Percentiles rank a stretch among this genome's conserved stretches.
Evolutionary conservation across 1,140 invertebrate species (phyloP).

Genomic region (Psix sp.): DNA sequence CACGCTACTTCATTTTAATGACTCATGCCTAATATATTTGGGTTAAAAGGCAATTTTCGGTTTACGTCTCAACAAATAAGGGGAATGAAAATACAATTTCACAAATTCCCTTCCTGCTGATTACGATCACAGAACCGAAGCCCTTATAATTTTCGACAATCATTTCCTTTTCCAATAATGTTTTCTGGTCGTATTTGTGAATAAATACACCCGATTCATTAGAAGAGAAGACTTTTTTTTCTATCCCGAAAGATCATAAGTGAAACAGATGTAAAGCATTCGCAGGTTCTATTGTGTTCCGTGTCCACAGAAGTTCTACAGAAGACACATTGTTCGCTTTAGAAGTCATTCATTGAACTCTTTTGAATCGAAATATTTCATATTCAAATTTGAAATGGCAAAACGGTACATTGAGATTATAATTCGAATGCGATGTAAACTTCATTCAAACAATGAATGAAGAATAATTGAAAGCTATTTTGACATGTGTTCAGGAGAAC

Average conservation of each 20-base stretch:
- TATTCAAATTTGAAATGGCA: too few relatives aligned
- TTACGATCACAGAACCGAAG: slow-evolving; percentile 30
- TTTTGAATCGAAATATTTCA: too few relatives aligned
- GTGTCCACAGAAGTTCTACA: slow-evolving; percentile 21
- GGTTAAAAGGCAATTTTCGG: slow-evolving; percentile 22
- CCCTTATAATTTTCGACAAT: not conserved
- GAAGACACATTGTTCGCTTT: slow-evolving; percentile 13
- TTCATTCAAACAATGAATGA: too few relatives aligned
- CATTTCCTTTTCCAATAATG: not conserved
- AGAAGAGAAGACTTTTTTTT: slow-evolving; percentile 22
- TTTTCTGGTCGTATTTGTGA: not conserved
- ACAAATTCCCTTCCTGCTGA: slow-evolving; percentile 39
- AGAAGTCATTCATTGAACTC: too few relatives aligned
- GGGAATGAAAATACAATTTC: slow-evolving; percentile 57
- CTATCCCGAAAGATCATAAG: slow-evolving; percentile 16
- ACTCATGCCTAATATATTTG: slow-evolving; percentile 45
- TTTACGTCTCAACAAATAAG: slow-evolving; percentile 20
- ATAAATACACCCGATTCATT: too few relatives aligned
- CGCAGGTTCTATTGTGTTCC: slow-evolving; percentile 35
- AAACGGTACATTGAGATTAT: too few relatives aligned
- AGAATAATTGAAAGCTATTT: too few relatives aligned
- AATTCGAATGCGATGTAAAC: too few relatives aligned
- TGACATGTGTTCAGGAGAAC: too few relatives aligned
- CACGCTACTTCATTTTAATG: slow-evolving; percentile 36
- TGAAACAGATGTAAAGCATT: slow-evolving; percentile 44